Evolutionary conservation across 2,797 vertebrate genomes (phyloP), one percentile per base, ranked within the genome.

Genomic region (Luscinia megarhynchos): DNA sequence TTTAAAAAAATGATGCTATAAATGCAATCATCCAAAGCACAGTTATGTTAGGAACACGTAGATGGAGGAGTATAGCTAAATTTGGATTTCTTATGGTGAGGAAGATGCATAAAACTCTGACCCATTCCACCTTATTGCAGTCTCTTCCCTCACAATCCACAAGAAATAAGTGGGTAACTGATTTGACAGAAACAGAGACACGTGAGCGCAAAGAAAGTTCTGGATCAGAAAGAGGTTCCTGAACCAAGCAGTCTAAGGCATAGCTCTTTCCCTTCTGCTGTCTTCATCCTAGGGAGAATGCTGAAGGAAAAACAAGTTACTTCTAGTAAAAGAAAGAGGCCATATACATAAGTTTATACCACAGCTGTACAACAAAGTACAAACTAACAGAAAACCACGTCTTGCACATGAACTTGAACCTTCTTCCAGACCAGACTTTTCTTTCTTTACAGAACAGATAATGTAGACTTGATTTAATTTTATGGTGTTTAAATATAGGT

Each of bases 141-240:
- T 26, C 10, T 74, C 26, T 38, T 78, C 15, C 29, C 26, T 80
- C 36, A 38, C 26, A 12, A 2, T 27, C 36, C 43, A 34, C 30
- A 76, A 43, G 36, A 32, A 75, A 45, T 21, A 74, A 57, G 15
- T 36, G 68, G 12, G 5, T 3, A 70, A 51, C 10, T 34, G 55
- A 2, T 32, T 15, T 30, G 24, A 38, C 68, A 73, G 58, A 23
- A 78, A 53, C 53, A 55, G 12, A 82, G 21, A 58, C 30, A 84
- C 0, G 3, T 0, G 1, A 72, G 12, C 0, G 0, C 45, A 46
- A 66, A 76, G 8, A 17, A 82, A 50, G 21, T 18, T 72, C n/a
- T 55, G 36, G 30, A 58, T 21, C 38, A 84, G 40, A 12, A 91
- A n/a, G 19, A 66, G 12, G 22, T 19, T 83, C 17, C 15, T 7